Evolutionary conservation across 2,888 invertebrate species (phyloP), one percentile per base, ranked within the genome.

Genomic region (Bombylius discolor): DNA sequence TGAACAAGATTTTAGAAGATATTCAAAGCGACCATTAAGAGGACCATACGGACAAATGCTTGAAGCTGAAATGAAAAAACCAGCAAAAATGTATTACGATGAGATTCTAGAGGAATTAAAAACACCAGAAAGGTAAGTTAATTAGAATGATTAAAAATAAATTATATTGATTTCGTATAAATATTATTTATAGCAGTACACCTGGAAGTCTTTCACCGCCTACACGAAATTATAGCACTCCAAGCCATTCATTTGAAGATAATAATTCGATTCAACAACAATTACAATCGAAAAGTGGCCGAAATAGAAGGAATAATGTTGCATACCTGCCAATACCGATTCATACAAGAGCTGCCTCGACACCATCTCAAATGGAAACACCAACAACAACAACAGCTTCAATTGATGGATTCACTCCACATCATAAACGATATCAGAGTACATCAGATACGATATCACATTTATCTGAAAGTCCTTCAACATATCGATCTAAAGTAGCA

Each of bases 21-120:
- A 84, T 64, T 85, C 87, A 31, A 91, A 87, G 66, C 76, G 86
- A 32, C 86, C 87, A 0, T 72, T 87, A 8, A 77, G 87, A 14
- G 87, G 87, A 2, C 87, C 87, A 0, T 87, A 87, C 64, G 86
- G 86, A 0, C 86, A 87, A 69, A 87, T 87, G 87, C 72, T 87
- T 34, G 87, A 87, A 67, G 86, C 86, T 0, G 87, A 87, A 73
- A 86, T 87, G 83, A 85, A 85, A 59, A 85, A 85, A 66, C 83
- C 84, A 1, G 80, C 75, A 47, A 79, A 79, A 64, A 69, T 75
- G 63, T 76, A 78, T 59, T 76, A 79, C 58, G 78, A 77, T 58
- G 80, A 78, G 62, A 81, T 83, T 49, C 72, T 82, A 4, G 73
- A 74, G 55, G 73, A 72, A 42, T 57, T 74, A 31, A 69, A 71